A percentile compares a stretch with the other conserved stretches of the same genome.
These are phyloP conservation scores for Stylophora pistillata DNA, from an alignment of 64 coral and sea anemone genomes.

Conservation along the genomic window DNA sequence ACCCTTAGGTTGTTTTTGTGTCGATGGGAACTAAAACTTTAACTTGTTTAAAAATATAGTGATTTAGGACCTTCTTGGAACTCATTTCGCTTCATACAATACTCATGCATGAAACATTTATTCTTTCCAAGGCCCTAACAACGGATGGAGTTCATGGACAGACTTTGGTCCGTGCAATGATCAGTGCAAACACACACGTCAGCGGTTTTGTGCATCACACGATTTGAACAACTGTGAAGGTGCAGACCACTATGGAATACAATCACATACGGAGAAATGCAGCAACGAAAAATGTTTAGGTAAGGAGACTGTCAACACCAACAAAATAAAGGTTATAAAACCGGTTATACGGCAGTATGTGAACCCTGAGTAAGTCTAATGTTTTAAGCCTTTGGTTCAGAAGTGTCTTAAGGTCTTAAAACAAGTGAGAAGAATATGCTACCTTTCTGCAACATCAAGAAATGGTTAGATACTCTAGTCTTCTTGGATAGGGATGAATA, in stretches of 20 bases:
- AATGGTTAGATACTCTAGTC: no score
- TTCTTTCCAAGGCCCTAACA: slow-evolving; percentile 15
- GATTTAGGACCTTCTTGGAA: no score
- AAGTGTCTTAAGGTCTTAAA: no score
- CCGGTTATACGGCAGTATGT: no score
- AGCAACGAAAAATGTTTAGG: slow-evolving; percentile 41
- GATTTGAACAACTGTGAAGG: slow-evolving; percentile 55
- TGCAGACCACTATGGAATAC: slow-evolving; percentile 25
- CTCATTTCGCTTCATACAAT: not conserved
- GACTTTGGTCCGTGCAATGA: slow-evolving; percentile 68
- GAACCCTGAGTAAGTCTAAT: no score
- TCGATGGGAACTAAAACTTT: no score
- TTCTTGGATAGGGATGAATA: no score
- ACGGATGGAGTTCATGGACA: slow-evolving; percentile 82
- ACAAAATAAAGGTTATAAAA: no score
- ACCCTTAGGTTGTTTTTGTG: not conserved
- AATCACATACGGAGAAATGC: slow-evolving; percentile 16
- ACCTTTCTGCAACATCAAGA: no score
- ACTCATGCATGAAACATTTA: not conserved
- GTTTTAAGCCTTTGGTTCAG: no score
- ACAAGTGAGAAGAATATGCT: no score
- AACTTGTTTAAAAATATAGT: no score
- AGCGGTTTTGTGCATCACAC: slow-evolving; percentile 84
- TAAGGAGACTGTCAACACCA: not conserved
- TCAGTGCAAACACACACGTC: slow-evolving; percentile 68